Evolutionary conservation across 2,888 invertebrate genomes (phyloP).

Genomic region (Philaethria dido): DNA sequence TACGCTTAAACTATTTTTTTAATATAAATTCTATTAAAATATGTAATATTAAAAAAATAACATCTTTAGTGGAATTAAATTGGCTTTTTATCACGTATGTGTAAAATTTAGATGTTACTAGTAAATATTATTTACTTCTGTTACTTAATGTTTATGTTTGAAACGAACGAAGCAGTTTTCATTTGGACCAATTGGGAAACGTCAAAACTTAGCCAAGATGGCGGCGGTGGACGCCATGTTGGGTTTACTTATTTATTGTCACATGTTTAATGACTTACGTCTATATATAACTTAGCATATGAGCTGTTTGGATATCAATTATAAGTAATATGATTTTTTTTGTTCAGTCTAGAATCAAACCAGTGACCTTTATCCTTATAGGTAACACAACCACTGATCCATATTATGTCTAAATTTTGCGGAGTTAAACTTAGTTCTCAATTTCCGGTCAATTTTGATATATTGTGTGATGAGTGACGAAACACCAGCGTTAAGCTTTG

Average conservation of each 20-base stretch:
- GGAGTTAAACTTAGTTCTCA: too few species aligned
- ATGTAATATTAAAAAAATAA: constrained; percentile 7
- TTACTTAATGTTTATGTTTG: constrained; percentile 19
- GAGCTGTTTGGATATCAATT: neutral
- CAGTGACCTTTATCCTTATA: neutral
- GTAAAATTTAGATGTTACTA: constrained; percentile 9
- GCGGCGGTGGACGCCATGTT: neutral
- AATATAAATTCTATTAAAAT: constrained; percentile 17
- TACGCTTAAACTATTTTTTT: constrained; percentile 16
- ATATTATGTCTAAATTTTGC: neutral
- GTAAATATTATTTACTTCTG: constrained; percentile 17
- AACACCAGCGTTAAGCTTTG: too few species aligned
- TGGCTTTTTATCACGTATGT: constrained; percentile 8
- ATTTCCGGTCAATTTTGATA: too few species aligned
- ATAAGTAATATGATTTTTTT: neutral
- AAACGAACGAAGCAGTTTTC: constrained; percentile 27
- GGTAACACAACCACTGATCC: neutral
- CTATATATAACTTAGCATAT: neutral
- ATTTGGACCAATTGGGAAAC: neutral
- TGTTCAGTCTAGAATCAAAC: neutral
- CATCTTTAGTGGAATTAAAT: neutral
- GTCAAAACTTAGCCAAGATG: neutral
- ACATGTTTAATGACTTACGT: neutral
- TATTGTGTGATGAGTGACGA: too few species aligned
- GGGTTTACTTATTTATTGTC: neutral